Conservation (phyloP, 1,140 invertebrate genomes). For the Aphaenogaster ashmeadi region DNA sequence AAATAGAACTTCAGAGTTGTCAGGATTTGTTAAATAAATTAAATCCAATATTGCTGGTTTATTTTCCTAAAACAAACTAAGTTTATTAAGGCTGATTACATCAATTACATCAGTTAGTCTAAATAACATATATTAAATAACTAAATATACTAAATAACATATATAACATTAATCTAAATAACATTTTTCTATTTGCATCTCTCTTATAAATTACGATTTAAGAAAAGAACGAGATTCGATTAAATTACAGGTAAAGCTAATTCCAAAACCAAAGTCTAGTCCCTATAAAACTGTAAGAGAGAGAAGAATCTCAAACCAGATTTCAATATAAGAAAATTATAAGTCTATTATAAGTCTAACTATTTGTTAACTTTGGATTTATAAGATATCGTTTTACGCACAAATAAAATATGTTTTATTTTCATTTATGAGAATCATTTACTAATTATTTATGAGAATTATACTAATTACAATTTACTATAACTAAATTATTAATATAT, state of each 20-base stretch:
- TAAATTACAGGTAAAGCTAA: not conserved
- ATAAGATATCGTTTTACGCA: not conserved
- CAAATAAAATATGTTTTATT: not conserved
- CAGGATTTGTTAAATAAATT: slow-evolving; percentile 20
- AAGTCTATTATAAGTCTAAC: not conserved
- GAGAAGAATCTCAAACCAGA: not conserved
- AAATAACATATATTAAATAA: too few species aligned
- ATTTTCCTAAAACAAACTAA: slow-evolving; percentile 5
- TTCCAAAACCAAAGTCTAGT: not conserved
- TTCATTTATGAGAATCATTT: not conserved
- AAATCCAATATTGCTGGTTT: not conserved
- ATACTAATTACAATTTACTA: not conserved
- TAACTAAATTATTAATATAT: not conserved
- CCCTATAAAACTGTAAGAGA: not conserved
- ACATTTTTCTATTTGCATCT: not conserved
- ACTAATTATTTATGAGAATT: not conserved
- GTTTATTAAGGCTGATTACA: not conserved
- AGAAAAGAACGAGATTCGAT: not conserved
- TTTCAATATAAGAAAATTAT: not conserved
- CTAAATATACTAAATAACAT: too few species aligned
- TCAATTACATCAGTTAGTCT: not conserved
- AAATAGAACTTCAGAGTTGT: not conserved
- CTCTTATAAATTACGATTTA: not conserved
- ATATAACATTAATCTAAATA: slow-evolving; percentile 1
- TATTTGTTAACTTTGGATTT: not conserved